Conservation (phyloP, 2,113 vertebrate genomes). For the Xenus cinereus region DNA sequence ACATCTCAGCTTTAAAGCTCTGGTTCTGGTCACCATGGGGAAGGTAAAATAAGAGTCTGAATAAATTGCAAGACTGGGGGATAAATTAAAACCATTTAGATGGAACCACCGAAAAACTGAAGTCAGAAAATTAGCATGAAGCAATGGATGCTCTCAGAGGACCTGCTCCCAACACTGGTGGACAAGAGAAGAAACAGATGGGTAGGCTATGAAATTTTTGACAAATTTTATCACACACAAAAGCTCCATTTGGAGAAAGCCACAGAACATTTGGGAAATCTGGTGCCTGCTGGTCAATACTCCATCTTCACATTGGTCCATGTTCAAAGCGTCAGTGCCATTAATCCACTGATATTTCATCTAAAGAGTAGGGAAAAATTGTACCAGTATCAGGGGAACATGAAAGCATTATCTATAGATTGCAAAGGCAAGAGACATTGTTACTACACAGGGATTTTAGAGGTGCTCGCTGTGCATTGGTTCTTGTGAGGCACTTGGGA, state of each 20-base stretch:
- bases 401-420: background rate
- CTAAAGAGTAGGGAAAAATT: background rate
- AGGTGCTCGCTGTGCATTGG: background rate
- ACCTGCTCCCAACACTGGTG: background rate
- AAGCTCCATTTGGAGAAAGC: background rate
- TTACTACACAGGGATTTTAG: background rate
- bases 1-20: background rate
- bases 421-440: background rate
- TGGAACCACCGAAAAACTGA: background rate
- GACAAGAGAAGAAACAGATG: background rate
- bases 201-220: background rate
- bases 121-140: background rate
- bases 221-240: background rate
- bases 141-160: background rate
- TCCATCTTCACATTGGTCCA: background rate
- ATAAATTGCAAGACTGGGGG: background rate
- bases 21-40: background rate
- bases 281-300: background rate
- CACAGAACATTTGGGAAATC: background rate
- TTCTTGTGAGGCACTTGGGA: background rate
- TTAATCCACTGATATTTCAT: background rate
- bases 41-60: background rate
- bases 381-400: accelerated
- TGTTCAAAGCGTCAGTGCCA: background rate
- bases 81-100: background rate